Conservation (phyloP, 2,113 vertebrate genomes). For the Charina bottae region DNA sequence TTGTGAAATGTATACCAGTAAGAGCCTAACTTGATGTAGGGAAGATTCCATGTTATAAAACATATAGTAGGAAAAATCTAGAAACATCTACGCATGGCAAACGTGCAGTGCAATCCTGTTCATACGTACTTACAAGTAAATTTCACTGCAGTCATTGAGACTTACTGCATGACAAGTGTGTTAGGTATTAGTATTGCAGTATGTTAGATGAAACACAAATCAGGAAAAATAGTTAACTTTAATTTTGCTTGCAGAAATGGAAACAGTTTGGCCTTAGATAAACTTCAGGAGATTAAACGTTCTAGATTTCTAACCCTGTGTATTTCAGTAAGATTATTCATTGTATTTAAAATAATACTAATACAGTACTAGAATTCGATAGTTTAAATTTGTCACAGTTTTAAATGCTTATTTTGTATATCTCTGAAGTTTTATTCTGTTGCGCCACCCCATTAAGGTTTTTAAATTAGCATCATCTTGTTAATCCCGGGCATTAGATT, state of each 20-base stretch:
- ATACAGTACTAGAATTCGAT: background rate
- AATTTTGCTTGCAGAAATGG: background rate
- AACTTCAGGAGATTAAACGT: background rate
- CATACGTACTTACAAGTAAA: background rate
- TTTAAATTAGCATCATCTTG: background rate
- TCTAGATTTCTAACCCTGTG: background rate
- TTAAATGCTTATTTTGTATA: constrained; percentile 1
- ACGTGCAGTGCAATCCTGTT: background rate
- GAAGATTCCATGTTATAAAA: no score
- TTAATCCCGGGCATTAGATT: constrained; percentile 15
- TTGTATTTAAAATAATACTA: background rate
- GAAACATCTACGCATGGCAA: background rate
- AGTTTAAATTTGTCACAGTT: background rate
- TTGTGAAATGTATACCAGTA: background rate
- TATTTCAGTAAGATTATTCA: background rate
- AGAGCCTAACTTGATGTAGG: no score
- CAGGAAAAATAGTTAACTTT: background rate
- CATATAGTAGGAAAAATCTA: background rate
- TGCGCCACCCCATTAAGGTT: background rate
- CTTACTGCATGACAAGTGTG: background rate
- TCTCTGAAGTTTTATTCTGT: background rate
- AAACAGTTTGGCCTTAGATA: background rate
- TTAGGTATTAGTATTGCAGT: background rate
- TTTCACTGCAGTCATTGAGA: background rate
- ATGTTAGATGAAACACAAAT: background rate